Evolutionary conservation across 2,888 invertebrate species (phyloP).

Genomic region (Volucella bombylans): DNA sequence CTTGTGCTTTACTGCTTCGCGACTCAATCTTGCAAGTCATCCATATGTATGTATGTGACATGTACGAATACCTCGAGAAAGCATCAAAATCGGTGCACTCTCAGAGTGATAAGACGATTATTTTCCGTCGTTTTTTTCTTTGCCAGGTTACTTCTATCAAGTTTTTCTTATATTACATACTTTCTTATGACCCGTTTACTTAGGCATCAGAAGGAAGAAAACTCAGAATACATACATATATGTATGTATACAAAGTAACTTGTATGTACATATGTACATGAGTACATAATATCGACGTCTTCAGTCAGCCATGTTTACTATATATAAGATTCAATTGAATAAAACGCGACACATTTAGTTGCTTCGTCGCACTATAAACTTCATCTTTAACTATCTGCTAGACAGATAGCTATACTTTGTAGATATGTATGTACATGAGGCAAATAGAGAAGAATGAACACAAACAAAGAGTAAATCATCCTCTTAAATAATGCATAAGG

Average conservation of each 20-base stretch:
- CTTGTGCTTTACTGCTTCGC: too few relatives aligned
- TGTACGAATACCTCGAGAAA: not conserved
- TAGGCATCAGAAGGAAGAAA: constrained; percentile 22
- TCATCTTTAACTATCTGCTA: constrained; percentile 27
- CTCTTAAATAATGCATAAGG: constrained; percentile 51
- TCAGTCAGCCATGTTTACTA: constrained; percentile 60
- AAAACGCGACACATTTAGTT: constrained; percentile 67
- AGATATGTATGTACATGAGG: constrained; percentile 29
- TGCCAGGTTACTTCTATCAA: not conserved
- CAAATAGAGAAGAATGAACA: constrained; percentile 15
- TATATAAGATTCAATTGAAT: constrained; percentile 58
- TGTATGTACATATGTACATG: too few relatives aligned
- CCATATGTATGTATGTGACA: too few relatives aligned
- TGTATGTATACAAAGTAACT: too few relatives aligned
- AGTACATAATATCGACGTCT: constrained; percentile 41
- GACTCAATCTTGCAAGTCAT: too few relatives aligned
- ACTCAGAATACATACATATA: not conserved
- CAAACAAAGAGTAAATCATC: constrained; percentile 56
- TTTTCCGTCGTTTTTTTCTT: constrained; percentile 35
- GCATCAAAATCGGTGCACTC: constrained; percentile 54
- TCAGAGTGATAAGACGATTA: constrained; percentile 49
- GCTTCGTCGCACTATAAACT: constrained; percentile 55
- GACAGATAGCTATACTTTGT: constrained; percentile 22
- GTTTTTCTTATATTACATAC: constrained; percentile 28
- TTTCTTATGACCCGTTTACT: constrained; percentile 47